Evolutionary conservation across 2,888 invertebrate species (phyloP), one percentile per base, ranked within the genome.

Genomic region (Scaptomyza caliginosa): DNA sequence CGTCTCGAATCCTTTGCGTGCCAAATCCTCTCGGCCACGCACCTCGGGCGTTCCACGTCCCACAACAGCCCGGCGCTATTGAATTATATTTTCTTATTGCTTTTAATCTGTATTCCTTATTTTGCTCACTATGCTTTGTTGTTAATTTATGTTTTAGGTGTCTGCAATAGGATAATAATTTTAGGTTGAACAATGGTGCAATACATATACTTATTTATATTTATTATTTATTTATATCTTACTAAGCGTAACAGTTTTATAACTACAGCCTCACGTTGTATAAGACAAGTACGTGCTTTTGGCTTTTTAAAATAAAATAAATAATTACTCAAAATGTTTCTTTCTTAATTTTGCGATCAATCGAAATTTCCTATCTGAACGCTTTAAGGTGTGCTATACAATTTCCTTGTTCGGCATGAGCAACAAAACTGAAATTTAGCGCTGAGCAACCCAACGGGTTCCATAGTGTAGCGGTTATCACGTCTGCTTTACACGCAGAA

Each of bases 31-130:
- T 34, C 92, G 86, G 89, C 92, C 92, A 28, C 91, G 93, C 63
- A 92, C 92, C 16, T 93, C 93, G 0, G 93, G 93, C 6, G 89
- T 89, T 2, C 93, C 93, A 5, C 88, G 93, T 63, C 93, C 93
- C 28, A 93, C 93, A 4, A 93, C 93, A 16, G 90, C 91, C 11
- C 74, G 90, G 23, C 90, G 90, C 32, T 91, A 90, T 77, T 90
- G 81, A 88, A 67, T 77, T 88, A 63, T 51, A 55, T 74, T 65
- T 62, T 78, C 43, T 74, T 75, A 21, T 71, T 83, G 42, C 60
- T 75, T 62, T 64, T 79, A 49, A 63, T 70, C 40, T 85, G n/a
- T n/a, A n/a, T n/a, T 81, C 65, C 78, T 21, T 46, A 83, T 55
- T 85, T 63, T 86, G 69, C 69, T 77, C 68, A 46, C 24, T 51